Base-by-base conservation (phyloP, 2,888 invertebrate species). In the Drosophila meridiana region DNA sequence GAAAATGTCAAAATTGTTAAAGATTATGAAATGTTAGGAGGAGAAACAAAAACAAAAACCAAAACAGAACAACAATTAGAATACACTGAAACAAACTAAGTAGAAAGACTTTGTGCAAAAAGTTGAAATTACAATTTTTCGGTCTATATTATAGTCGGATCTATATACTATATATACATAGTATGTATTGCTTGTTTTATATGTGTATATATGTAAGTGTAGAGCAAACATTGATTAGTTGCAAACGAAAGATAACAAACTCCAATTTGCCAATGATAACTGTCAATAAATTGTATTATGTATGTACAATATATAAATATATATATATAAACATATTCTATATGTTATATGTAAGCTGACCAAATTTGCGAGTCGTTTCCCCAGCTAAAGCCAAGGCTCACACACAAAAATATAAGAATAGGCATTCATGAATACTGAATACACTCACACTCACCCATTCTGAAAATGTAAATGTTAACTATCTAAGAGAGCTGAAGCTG, bases 231-330 rank as follows among this genome's bases (percentile, higher is more conserved):
- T 14, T 47, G 6, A 47, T 28, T 47, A 73, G 60, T 56, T 77
- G 40, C 71, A 75, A 75, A 70, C 43, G 43, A 63, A 62, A 52
- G 11, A 52, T 60, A 45, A 60, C 26, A 40, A 74, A 85, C 70
- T 83, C 80, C 73, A 77, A 69, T 78, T 87, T 84, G 88, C 88
- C 88, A 88, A 80, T 65, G 66, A 82, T 86, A 85, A 78, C 53
- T 76, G 85, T 84, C 85, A 87, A 82, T 82, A 79, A 62, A 85
- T 70, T 77, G 72, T 71, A 70, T 59, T 73, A 58, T 76, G 55
- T 65, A 59, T 32, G n/a, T 62, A 62, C 38, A 26, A 66, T 20
- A 14, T 48, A 60, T 48, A 30, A 26, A 45, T 40, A 38, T 6
- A 47, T 13, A 47, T 30, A 48, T 4, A 11, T 34, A 42, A 61